A percentile compares a stretch with the other conserved stretches of the same genome.
phyloP scores from a whole-genome alignment of 2,797 vertebrate genomes.

The Sebastes glaucus region DNA sequence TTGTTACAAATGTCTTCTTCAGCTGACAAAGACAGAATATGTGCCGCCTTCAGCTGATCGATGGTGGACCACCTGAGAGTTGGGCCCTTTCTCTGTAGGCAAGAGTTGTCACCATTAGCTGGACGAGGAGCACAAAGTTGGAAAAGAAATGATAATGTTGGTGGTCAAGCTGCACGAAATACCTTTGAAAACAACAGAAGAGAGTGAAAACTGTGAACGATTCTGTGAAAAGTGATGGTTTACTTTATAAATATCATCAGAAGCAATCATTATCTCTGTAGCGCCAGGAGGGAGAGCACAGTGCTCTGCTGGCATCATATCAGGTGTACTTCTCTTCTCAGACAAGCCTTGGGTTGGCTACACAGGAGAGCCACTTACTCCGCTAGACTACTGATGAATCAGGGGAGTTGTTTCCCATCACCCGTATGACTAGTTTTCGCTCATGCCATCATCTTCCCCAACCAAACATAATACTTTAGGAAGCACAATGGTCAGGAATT shows the following conservation, averaged over 20 bases:
- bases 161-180: conserved; percentile 24
- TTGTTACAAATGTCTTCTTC: conserved; percentile 45
- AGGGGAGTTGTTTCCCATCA: conserved; percentile 32
- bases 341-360: conserved; percentile 56
- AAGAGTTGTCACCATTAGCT: conserved; percentile 47
- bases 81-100: conserved; percentile 51
- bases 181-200: conserved; percentile 16
- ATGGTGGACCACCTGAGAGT: conserved; percentile 61
- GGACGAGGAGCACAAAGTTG: conserved; percentile 10
- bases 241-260: conserved; percentile 59
- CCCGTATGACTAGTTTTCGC: conserved; percentile 31
- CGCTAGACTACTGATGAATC: conserved; percentile 68
- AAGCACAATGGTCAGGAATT: neutral
- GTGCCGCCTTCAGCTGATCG: conserved; percentile 54
- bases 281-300: conserved; percentile 43
- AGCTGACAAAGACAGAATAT: conserved; percentile 51
- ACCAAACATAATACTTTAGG: conserved; percentile 28
- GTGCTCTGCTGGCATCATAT: conserved; percentile 51
- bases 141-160: neutral
- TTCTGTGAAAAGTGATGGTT: conserved; percentile 44
- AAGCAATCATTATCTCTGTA: conserved; percentile 63
- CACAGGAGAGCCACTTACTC: conserved; percentile 52
- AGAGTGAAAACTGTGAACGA: conserved; percentile 20
- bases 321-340: conserved; percentile 53
- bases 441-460: conserved; percentile 26